phyloP scores from a whole-genome alignment of 1,140 invertebrate genomes.

The Tetramorium parvispinum region DNA sequence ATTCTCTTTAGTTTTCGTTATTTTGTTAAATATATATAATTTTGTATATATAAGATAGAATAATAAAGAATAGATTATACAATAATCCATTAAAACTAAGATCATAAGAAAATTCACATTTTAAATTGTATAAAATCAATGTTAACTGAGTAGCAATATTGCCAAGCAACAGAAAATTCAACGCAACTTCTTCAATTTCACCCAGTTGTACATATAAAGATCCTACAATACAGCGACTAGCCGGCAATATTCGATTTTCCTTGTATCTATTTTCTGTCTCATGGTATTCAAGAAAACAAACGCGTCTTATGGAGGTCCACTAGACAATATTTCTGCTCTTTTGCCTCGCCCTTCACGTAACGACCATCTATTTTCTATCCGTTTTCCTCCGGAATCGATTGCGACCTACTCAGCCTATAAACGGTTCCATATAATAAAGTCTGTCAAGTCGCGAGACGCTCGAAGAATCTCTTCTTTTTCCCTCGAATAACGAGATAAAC shows the following conservation, averaged over 20 bases:
- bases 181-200: conserved; percentile 1
- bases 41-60: neutral
- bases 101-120: neutral
- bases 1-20: neutral
- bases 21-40: neutral
- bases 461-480: neutral
- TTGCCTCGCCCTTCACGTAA: conserved; percentile 6
- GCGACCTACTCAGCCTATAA: conserved; percentile 25
- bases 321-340: conserved; percentile 36
- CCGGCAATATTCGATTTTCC: conserved; percentile 27
- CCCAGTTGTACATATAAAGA: neutral
- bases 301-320: conserved; percentile 18
- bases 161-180: neutral
- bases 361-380: conserved; percentile 10
- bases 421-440: conserved; percentile 35
- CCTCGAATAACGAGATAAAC: neutral
- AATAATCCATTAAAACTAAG: no score
- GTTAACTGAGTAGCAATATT: neutral
- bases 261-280: conserved; percentile 29
- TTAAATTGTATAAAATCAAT: neutral
- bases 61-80: neutral
- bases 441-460: conserved; percentile 25
- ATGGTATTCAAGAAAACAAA: conserved; percentile 29
- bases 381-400: conserved; percentile 29
- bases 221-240: neutral